Conservation (phyloP, 2,797 vertebrate genomes). For the Enteromius anoplus region DNA sequence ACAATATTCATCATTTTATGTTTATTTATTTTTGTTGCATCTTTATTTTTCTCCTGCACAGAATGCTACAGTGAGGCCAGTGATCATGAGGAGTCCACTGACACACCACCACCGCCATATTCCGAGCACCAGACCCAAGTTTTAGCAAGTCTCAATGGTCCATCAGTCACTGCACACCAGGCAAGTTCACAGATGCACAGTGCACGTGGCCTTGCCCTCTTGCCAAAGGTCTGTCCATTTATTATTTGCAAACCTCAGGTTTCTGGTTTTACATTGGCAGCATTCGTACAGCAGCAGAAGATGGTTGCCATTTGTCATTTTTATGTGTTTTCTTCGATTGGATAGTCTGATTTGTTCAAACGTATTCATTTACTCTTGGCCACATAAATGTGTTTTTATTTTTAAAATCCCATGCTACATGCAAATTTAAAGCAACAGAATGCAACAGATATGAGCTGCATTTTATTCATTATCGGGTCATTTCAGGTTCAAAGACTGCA, state of each 20-base stretch:
- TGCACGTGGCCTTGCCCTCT: background rate
- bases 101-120: slow-evolving; percentile 82
- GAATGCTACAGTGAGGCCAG: slow-evolving; percentile 96
- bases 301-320: background rate
- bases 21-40: background rate
- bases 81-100: slow-evolving; percentile 88
- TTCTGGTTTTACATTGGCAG: background rate
- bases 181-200: slow-evolving; percentile 60
- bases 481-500: background rate
- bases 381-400: too few relatives aligned
- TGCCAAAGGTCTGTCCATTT: background rate
- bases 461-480: background rate
- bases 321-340: background rate
- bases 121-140: slow-evolving; percentile 70
- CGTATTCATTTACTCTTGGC: too few relatives aligned
- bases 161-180: slow-evolving; percentile 69
- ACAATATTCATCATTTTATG: background rate
- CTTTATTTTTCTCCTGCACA: slow-evolving; percentile 58
- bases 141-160: slow-evolving; percentile 64
- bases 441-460: background rate
- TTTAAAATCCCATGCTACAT: background rate
- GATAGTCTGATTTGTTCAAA: background rate
- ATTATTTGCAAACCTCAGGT: background rate
- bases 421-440: background rate
- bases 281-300: background rate